Percentiles rank a stretch among this genome's conserved stretches.
phyloP scores from a whole-genome alignment of 1,140 invertebrate genomes.

The Neodiprion lecontei region DNA sequence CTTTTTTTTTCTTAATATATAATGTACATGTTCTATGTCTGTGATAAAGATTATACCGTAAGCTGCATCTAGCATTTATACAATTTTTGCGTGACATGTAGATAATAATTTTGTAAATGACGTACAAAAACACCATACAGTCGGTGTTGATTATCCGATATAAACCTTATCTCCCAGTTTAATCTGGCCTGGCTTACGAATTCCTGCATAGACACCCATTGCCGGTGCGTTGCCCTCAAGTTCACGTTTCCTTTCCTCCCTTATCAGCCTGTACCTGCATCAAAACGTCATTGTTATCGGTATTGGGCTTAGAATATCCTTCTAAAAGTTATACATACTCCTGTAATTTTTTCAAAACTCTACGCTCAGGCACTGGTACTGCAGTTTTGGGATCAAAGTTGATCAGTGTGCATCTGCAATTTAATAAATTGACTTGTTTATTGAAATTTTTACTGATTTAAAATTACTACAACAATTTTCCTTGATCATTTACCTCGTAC shows the following conservation, averaged over 20 bases:
- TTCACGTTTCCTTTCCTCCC: conserved; percentile 13
- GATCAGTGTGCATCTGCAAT: conserved; percentile 44
- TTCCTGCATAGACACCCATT: conserved; percentile 27
- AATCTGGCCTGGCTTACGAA: conserved; percentile 18
- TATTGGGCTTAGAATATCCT: no score
- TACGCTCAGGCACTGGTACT: not conserved
- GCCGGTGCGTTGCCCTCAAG: conserved; percentile 22
- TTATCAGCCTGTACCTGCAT: conserved; percentile 23
- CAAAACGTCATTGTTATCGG: not conserved
- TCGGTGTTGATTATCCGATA: not conserved
- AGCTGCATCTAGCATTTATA: not conserved
- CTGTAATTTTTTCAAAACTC: not conserved
- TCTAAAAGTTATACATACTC: not conserved
- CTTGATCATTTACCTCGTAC: conserved; percentile 30
- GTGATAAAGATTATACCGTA: not conserved
- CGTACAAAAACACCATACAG: no score
- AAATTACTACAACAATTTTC: no score
- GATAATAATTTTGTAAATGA: no score
- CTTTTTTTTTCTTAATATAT: no score
- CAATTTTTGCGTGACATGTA: no score
- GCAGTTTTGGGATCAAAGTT: conserved; percentile 44
- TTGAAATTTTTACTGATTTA: no score
- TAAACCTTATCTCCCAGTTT: conserved; percentile 29
- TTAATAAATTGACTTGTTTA: conserved; percentile 11
- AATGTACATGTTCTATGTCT: no score